Conservation (phyloP, 2,797 vertebrate genomes). For the Myotis planiceps region DNA sequence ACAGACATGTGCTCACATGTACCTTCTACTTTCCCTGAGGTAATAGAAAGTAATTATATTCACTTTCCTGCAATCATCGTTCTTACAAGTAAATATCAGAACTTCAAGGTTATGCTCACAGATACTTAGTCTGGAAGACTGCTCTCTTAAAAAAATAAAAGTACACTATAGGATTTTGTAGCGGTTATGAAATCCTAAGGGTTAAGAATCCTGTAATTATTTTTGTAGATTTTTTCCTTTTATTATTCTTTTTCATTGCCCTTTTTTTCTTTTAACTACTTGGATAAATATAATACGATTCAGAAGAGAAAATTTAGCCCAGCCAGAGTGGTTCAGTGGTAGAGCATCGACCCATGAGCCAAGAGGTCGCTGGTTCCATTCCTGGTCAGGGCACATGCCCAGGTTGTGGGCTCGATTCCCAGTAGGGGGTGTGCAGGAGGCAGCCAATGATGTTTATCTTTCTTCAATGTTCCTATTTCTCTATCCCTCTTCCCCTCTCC, state of each 20-base stretch:
- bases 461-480: too few relatives aligned
- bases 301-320: not conserved
- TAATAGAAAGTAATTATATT: conserved; percentile 1
- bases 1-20: not conserved
- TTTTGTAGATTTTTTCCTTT: not conserved
- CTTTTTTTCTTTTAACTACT: not conserved
- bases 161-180: not conserved
- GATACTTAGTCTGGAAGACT: conserved; percentile 16
- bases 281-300: conserved; percentile 48
- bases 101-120: not conserved
- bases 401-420: too few relatives aligned
- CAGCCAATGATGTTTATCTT: too few relatives aligned
- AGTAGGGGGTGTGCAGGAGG: too few relatives aligned
- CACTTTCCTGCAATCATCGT: not conserved
- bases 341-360: too few relatives aligned
- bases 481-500: too few relatives aligned
- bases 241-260: not conserved
- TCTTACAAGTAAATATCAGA: conserved; percentile 6
- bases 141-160: conserved; percentile 25
- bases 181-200: not conserved
- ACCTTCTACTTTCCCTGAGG: not conserved
- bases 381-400: too few relatives aligned
- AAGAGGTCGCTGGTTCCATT: too few relatives aligned
- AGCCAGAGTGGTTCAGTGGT: too few relatives aligned
- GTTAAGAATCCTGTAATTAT: not conserved